Evolutionary conservation across 1,140 invertebrate species (phyloP), one percentile per base, ranked within the genome.

Genomic region (Chrysomallon squamiferum): DNA sequence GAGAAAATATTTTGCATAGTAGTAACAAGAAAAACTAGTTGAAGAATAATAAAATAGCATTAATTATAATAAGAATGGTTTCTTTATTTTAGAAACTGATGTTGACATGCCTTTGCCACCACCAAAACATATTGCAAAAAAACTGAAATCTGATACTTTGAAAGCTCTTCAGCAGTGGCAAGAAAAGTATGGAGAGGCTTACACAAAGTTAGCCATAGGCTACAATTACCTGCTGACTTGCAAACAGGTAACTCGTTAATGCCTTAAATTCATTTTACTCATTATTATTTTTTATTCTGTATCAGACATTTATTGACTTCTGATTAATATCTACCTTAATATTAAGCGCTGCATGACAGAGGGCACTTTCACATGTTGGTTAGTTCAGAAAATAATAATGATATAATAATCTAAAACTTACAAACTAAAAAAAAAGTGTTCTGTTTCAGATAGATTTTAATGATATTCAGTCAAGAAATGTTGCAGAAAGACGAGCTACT

Each of bases 91-190:
- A 84, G 88, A 86, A 66, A 85, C 80, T n/a, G 83, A 88, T 69
- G 71, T 76, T 49, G 77, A 85, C 3, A 65, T 81, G 9, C 83
- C 83, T 15, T 74, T 90, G 22, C 89, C 89, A 7, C 86, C 85
- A 41, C 89, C 89, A 9, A 79, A 83, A 68, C 43, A 71, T 50
- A 84, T 76, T 33, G 88, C 88, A 2, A 76, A 83, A 54, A 77
- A 77, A 33, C 73, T 90, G 52, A 88, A 87, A 74, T 66, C 79
- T 27, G 76, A 78, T 60, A 77, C 86, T 9, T 71, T 88, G 15
- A 77, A 82, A 71, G 79, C 81, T 9, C 77, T 90, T 18, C 82
- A 88, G 62, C 72, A 83, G 33, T 90, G 89, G 89, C 69, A 86
- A 62, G 71, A 83, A 1, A 82, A 85, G 41, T 90, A 82, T 85